Conservation (phyloP, 2,113 vertebrate species). For the Podarcis cretensis region DNA sequence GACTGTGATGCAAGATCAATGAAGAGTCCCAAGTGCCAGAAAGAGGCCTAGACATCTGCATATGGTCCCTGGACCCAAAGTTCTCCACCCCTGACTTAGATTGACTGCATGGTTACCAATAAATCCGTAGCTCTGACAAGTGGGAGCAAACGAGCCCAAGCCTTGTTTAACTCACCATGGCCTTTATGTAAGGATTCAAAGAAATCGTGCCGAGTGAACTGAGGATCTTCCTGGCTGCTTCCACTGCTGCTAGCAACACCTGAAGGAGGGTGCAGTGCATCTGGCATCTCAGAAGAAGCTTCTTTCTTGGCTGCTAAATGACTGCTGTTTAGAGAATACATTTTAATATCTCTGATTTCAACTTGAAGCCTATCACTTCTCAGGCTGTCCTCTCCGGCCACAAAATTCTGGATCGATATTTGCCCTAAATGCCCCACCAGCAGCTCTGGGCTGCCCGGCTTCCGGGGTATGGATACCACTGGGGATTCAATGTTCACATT, state of each 20-base stretch:
- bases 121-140: neutral
- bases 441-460: constrained; percentile 91
- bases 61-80: no score
- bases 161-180: constrained; percentile 81
- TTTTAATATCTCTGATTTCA: constrained; percentile 92
- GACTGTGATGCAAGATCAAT: no score
- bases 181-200: constrained; percentile 91
- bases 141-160: neutral
- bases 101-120: accelerated
- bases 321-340: constrained; percentile 92
- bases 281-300: constrained; percentile 42
- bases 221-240: constrained; percentile 82
- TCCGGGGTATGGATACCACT: constrained; percentile 92
- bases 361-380: constrained; percentile 89
- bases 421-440: constrained; percentile 94
- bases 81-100: no score
- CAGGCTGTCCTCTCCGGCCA: constrained; percentile 84
- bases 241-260: constrained; percentile 53
- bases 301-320: constrained; percentile 78
- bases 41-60: no score
- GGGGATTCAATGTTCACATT: constrained; percentile 95
- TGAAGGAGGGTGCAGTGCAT: constrained; percentile 33
- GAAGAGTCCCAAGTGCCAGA: no score
- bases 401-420: constrained; percentile 93
- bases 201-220: constrained; percentile 94